Evolutionary conservation across 2,888 invertebrate genomes (phyloP), one percentile per base, ranked within the genome.

Genomic region (Nesidiocoris tenuis): DNA sequence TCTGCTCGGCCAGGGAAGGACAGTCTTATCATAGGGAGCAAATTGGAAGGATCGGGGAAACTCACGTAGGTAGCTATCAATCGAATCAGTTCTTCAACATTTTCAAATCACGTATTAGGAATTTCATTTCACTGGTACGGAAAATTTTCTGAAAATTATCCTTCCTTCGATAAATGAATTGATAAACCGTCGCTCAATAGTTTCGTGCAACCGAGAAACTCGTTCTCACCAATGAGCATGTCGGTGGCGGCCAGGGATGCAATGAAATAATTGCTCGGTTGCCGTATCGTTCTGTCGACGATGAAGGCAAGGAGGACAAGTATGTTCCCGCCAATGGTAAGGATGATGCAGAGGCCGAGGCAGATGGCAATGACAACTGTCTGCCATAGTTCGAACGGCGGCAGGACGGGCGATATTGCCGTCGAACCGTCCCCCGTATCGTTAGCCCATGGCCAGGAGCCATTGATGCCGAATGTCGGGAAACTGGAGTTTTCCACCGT

Each of bases 191-290:
- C n/a, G n/a, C n/a, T n/a, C n/a, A n/a, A n/a, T n/a, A n/a, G n/a
- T n/a, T n/a, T n/a, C n/a, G n/a, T n/a, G n/a, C n/a, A n/a, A n/a
- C n/a, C n/a, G n/a, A n/a, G n/a, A n/a, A n/a, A n/a, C n/a, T n/a
- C n/a, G n/a, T 61, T 61, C 84, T 87, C 85, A 91, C 94, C 99
- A 84, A 99, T 99, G 78, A 98, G 88, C 87, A 98, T 90, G 84
- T 98, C 98, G 7, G 96, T 96, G 75, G 97, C 95, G 64, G 99
- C 99, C 79, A 99, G 87, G 0, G 98, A 98, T 7, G 98, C 98
- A 80, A 99, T 98, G 87, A 98, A 99, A 86, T 98, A 99, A 86
- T 99, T 99, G 84, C 97, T 97, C 24, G 99, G 98, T 83, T 98
- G 98, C 75, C 99, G 86, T 81, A 94, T 94, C 80, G 93, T 92